Conservation (phyloP, 2,797 vertebrate species). For the Hephaestus fuliginosus region DNA sequence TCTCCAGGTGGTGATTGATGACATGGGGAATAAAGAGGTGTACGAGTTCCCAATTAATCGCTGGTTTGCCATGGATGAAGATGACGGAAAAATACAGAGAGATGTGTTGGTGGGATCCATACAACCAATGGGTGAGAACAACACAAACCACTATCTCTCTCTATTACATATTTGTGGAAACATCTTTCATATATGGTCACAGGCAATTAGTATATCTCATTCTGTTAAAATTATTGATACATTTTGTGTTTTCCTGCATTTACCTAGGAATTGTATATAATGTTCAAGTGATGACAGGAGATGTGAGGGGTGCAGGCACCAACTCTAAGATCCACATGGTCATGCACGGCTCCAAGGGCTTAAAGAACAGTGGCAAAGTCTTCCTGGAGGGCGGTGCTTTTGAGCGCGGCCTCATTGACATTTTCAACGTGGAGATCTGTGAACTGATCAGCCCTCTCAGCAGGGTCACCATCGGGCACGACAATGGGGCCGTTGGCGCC, state of each 20-base stretch:
- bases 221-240: background rate
- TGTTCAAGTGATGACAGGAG: constrained; percentile 94
- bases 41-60: constrained; percentile 94
- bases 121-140: constrained; percentile 91
- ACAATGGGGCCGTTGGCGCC: constrained; percentile 92
- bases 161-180: too few species aligned
- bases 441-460: constrained; percentile 96
- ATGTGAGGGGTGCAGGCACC: constrained; percentile 93
- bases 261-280: constrained; percentile 92
- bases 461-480: constrained; percentile 94
- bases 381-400: constrained; percentile 97
- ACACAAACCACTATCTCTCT: background rate
- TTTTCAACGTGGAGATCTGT: constrained; percentile 95
- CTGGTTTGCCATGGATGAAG: constrained; percentile 95
- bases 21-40: constrained; percentile 95
- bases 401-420: constrained; percentile 93
- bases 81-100: constrained; percentile 98
- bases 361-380: constrained; percentile 95
- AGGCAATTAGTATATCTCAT: background rate
- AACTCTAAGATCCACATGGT: constrained; percentile 98
- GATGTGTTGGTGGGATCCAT: constrained; percentile 92
- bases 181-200: background rate
- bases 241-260: constrained; percentile 12
- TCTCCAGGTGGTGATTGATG: constrained; percentile 92
- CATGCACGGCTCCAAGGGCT: constrained; percentile 92